phyloP scores from a whole-genome alignment of 2,888 invertebrate species.

The Drosophila putrida region DNA sequence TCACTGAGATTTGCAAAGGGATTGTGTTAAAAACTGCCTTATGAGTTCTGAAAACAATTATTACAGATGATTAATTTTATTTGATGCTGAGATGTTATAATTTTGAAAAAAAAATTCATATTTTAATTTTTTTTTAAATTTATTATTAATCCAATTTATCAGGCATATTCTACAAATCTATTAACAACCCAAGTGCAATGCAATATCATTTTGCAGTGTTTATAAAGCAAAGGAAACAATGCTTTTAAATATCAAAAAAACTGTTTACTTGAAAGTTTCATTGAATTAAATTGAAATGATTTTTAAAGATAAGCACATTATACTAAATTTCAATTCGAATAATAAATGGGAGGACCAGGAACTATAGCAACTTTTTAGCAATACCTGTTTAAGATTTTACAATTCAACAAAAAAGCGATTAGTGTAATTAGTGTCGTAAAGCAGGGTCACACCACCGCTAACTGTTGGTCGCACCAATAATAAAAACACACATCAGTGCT shows the following conservation, averaged over 20 bases:
- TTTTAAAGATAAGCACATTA: too few relatives aligned
- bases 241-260: too few relatives aligned
- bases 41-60: too few relatives aligned
- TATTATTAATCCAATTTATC: too few relatives aligned
- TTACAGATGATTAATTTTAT: too few relatives aligned
- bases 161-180: too few relatives aligned
- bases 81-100: too few relatives aligned
- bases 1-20: neutral
- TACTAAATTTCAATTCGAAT: neutral
- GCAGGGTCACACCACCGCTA: slow-evolving; percentile 29
- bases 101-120: neutral
- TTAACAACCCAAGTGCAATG: too few relatives aligned
- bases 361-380: neutral
- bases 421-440: neutral
- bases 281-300: neutral
- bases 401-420: neutral
- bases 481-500: slow-evolving; percentile 56
- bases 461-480: slow-evolving; percentile 32
- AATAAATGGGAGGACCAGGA: too few relatives aligned
- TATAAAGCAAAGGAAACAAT: too few relatives aligned
- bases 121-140: too few relatives aligned
- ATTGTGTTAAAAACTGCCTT: neutral
- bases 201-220: too few relatives aligned
- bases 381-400: neutral
- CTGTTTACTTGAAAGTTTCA: neutral